Evolutionary conservation across 2,888 invertebrate species (phyloP), one percentile per base, ranked within the genome.

Genomic region (Acleris emargana): DNA sequence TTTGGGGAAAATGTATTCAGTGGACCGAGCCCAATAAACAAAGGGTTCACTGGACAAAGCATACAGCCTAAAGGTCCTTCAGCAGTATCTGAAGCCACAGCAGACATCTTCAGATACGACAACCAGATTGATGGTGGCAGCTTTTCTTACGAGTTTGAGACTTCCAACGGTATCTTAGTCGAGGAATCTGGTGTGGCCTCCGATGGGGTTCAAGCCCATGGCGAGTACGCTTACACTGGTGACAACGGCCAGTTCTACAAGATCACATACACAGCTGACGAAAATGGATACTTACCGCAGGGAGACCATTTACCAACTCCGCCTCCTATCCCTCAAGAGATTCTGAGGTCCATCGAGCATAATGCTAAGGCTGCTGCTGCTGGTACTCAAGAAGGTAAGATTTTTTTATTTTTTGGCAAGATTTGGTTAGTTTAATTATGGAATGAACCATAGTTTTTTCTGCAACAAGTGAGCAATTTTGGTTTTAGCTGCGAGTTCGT

Each of bases 241-340:
- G 92, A 92, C 70, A 91, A 92, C 67, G 92, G 92, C 5, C 86
- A 90, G 72, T 68, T 75, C 42, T 90, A 87, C 75, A 82, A 84
- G 42, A 77, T 92, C 49, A 84, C 85, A 9, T 92, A 92, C 59
- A 92, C 91, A 0, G 92, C 92, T 73, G 91, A 92, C 67, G 90
- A 91, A 73, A 91, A 91, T 47, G 92, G 92, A 1, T 92, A 84
- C 69, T 79, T 76, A 69, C 91, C 92, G 1, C 84, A 84, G 67
- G 92, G 92, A 51, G 87, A 86, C 5, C 91, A 92, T 71, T 72
- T 92, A 68, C 92, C 92, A 0, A 91, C 92, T 32, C 86, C 92
- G 64, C 92, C 80, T 47, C 92, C 92, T 1, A 90, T 92, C 51
- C 92, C 91, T 38, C 89, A 87, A 59, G 91, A 89, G 69, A 92